Base-by-base conservation (phyloP, 2,797 vertebrate genomes). In the Galaxias olidus region DNA sequence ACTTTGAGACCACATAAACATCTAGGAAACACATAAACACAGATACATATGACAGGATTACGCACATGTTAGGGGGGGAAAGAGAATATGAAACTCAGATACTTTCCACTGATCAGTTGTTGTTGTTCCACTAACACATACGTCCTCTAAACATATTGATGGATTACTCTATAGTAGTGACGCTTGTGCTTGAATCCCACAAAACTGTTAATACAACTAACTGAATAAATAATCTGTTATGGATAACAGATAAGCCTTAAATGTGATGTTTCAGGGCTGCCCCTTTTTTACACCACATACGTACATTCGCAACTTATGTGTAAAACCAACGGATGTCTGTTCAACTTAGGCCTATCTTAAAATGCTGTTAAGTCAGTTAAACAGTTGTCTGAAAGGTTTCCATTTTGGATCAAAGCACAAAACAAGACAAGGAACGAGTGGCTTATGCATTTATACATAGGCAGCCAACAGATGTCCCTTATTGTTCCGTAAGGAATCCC, bases 41-140 rank as follows among this genome's bases (percentile, higher is more conserved):
- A 79, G 71, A 81, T 73, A 68, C 52, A 81, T 85, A 89, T 89
- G 87, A 88, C 88, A 89, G 85, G 77, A 88, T 77, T 84, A 90
- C 84, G 81, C 52, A 77, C 71, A 77, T 76, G 82, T 89, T 87
- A 87, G 75, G 86, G 77, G 63, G 63, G 73, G 76, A 70, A 8
- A 69, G 63, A 81, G 11, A 0, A 71, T 65, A 62, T 59, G 18
- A 67, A 61, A 71, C 75, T 65, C 72, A 74, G 56, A 72, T 76
- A 69, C 64, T 75, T 68, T 70, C 66, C 58, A 74, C 69, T 74
- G 78, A 74, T 74, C 66, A 76, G 81, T 78, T 71, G 73, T 73
- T 76, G 75, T 73, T 73, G 6, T 67, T 77, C 82, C 58, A 80
- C 54, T 68, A 12, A 48, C n/a, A 82, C 59, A 73, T 53, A 71